These are phyloP conservation scores for Aphidius ervi DNA, from an alignment of 1,140 invertebrate species.

Conservation along the genomic window DNA sequence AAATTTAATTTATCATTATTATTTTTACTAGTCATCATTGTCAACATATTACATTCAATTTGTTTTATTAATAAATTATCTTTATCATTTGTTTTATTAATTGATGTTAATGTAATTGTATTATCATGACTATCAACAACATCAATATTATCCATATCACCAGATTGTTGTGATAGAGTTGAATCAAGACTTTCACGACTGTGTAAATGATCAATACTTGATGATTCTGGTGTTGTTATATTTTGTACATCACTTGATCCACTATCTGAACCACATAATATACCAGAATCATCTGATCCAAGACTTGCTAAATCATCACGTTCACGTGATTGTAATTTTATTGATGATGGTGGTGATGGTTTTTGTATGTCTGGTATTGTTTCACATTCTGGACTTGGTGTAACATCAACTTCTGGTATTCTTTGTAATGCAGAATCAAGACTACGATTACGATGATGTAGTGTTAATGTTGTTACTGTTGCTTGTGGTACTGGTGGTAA, in stretches of 20 bases:
- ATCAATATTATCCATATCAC: conserved; percentile 47
- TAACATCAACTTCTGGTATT: conserved; percentile 80
- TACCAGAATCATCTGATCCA: conserved; percentile 83
- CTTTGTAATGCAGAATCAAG: conserved; percentile 81
- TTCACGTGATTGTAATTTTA: conserved; percentile 44
- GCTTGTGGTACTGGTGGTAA: conserved; percentile 68
- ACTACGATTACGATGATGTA: conserved; percentile 83
- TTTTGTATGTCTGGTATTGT: conserved; percentile 45
- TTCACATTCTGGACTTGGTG: conserved; percentile 73
- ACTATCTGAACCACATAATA: conserved; percentile 69
- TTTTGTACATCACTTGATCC: conserved; percentile 50
- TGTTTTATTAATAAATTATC: conserved; percentile 23
- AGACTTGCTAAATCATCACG: conserved; percentile 69
- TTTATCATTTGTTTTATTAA: neutral
- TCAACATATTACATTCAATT: conserved; percentile 48
- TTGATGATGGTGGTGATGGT: conserved; percentile 34
- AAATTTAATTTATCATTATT: conserved; percentile 20
- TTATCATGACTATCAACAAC: conserved; percentile 40
- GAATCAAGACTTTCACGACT: conserved; percentile 68
- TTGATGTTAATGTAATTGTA: conserved; percentile 4
- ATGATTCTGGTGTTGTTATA: conserved; percentile 47
- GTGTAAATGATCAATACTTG: conserved; percentile 49
- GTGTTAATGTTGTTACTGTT: conserved; percentile 54
- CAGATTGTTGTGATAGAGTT: conserved; percentile 53
- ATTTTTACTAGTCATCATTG: conserved; percentile 35